These are phyloP conservation scores for Meloidogyne floridensis DNA, from an alignment of 1,140 invertebrate genomes.

Conservation along the genomic window DNA sequence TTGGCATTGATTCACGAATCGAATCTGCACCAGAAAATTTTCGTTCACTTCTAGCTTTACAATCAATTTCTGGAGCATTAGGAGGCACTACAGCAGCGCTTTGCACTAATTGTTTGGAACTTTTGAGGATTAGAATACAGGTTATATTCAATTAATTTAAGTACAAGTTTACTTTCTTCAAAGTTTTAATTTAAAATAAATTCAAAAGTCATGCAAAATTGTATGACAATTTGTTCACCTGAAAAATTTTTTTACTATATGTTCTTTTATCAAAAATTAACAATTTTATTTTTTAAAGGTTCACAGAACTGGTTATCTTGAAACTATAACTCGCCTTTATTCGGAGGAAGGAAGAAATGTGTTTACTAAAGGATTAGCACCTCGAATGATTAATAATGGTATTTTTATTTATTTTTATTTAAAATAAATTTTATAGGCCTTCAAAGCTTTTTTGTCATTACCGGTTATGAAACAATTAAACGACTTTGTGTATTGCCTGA, in stretches of 20 bases:
- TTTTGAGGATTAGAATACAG: slow-evolving; percentile 61
- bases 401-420: background rate
- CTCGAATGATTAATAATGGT: slow-evolving; percentile 59
- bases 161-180: too few relatives aligned
- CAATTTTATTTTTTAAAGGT: slow-evolving; percentile 42
- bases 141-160: slow-evolving; percentile 27
- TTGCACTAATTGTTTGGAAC: slow-evolving; percentile 61
- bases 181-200: too few relatives aligned
- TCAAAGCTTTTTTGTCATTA: slow-evolving; percentile 61
- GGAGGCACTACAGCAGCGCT: slow-evolving; percentile 58
- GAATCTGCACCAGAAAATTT: background rate
- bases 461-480: slow-evolving; percentile 64
- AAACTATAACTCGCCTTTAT: slow-evolving; percentile 55
- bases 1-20: slow-evolving; percentile 17
- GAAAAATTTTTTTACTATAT: slow-evolving; percentile 24
- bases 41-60: slow-evolving; percentile 51
- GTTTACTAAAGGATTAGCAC: slow-evolving; percentile 63
- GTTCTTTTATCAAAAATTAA: background rate
- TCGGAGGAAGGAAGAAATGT: slow-evolving; percentile 54
- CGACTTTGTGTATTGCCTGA: slow-evolving; percentile 59
- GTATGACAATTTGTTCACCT: too few relatives aligned
- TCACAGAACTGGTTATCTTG: slow-evolving; percentile 58
- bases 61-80: slow-evolving; percentile 59
- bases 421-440: slow-evolving; percentile 32
- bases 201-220: too few relatives aligned